These are phyloP conservation scores for Momotus momota DNA, from an alignment of 2,797 vertebrate genomes.

Conservation along the genomic window DNA sequence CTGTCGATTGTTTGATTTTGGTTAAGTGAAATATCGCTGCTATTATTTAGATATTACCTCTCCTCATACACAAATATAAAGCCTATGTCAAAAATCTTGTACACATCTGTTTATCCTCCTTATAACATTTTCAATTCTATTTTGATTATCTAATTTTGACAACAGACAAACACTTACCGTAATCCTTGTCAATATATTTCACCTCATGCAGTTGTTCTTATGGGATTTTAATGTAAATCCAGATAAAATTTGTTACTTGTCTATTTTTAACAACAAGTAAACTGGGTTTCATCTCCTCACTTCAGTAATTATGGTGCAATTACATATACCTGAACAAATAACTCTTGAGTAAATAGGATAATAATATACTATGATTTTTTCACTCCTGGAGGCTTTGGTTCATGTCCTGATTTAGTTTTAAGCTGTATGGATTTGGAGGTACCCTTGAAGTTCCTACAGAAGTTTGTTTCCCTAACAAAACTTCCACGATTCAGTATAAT, in stretches of 20 bases:
- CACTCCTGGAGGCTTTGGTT: background rate
- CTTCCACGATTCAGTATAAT: background rate
- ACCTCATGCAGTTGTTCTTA: background rate
- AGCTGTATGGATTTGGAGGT: background rate
- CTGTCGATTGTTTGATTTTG: background rate
- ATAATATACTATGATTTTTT: background rate
- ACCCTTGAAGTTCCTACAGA: background rate
- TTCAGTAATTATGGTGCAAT: background rate
- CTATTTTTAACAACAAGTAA: background rate
- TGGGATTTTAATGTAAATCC: background rate
- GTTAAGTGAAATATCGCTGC: background rate
- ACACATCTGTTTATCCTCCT: background rate
- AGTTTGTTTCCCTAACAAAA: slow-evolving; percentile 21
- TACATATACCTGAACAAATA: background rate
- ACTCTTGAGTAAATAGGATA: background rate
- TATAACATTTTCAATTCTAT: background rate
- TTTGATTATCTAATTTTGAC: background rate
- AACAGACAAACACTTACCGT: background rate
- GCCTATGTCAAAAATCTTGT: background rate
- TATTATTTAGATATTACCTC: background rate
- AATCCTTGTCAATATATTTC: background rate
- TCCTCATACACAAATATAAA: background rate
- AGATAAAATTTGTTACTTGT: background rate
- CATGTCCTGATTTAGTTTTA: background rate
- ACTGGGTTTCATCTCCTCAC: background rate